A percentile compares a stretch with the other conserved stretches of the same genome.
Evolutionary conservation across 2,113 vertebrate genomes (phyloP).

Genomic region (Seriola rivoliana): DNA sequence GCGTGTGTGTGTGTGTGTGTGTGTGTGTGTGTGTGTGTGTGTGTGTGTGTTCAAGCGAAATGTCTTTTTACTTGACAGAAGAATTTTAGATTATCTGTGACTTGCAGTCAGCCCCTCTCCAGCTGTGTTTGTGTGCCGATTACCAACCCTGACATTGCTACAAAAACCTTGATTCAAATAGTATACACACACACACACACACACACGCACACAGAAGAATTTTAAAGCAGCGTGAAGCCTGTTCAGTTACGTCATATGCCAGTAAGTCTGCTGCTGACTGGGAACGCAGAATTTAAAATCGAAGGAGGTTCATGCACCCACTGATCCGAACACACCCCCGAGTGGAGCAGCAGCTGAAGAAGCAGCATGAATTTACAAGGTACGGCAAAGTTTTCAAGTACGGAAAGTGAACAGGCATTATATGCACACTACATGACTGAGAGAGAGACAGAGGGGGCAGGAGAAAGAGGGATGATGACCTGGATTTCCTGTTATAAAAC

Average conservation of each 20-base stretch:
- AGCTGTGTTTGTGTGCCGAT: slow-evolving; percentile 24
- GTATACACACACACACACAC: not conserved
- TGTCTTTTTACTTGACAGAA: slow-evolving; percentile 14
- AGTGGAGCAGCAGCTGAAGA: slow-evolving; percentile 28
- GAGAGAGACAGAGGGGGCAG: not conserved
- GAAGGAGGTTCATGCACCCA: not conserved
- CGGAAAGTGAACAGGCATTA: not conserved
- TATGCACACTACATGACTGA: not conserved
- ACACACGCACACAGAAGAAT: not conserved
- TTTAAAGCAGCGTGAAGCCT: not conserved
- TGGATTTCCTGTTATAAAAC: not conserved
- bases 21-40: not conserved
- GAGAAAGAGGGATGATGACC: not conserved
- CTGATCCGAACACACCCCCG: not conserved
- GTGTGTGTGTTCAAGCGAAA: not conserved
- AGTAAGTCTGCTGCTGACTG: slow-evolving; percentile 8
- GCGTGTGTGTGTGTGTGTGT: not conserved
- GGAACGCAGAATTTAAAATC: slow-evolving; percentile 30
- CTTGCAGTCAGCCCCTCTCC: slow-evolving; percentile 29
- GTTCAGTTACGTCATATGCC: slow-evolving; percentile 3
- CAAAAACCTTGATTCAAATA: slow-evolving; percentile 7
- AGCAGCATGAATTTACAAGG: not conserved
- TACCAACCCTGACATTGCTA: not conserved
- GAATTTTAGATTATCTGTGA: slow-evolving; percentile 36
- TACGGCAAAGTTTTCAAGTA: not conserved